phyloP scores from a whole-genome alignment of 2,888 invertebrate species.

The Druceiella hillmani region DNA sequence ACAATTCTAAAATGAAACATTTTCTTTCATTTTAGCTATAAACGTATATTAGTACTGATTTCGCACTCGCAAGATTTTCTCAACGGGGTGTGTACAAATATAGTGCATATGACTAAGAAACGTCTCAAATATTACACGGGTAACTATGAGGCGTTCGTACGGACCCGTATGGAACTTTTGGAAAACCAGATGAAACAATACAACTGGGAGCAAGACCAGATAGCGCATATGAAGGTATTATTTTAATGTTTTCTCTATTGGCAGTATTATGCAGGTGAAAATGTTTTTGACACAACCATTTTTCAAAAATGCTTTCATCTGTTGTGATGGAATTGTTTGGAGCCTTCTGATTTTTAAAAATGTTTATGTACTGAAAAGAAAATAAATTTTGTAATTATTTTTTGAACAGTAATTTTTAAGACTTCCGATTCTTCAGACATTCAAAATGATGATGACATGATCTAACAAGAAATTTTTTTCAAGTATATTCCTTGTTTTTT shows the following conservation, averaged over 20 bases:
- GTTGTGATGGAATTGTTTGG: too few relatives aligned
- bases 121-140: conserved; percentile 92
- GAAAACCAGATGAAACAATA: conserved; percentile 99
- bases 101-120: conserved; percentile 91
- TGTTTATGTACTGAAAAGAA: too few relatives aligned
- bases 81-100: conserved; percentile 96
- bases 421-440: too few relatives aligned
- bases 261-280: too few relatives aligned
- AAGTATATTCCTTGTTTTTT: too few relatives aligned
- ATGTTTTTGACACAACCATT: too few relatives aligned
- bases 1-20: conserved; percentile 6
- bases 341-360: too few relatives aligned
- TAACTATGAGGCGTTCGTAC: conserved; percentile 95
- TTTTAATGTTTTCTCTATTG: conserved; percentile 4
- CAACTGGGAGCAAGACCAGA: conserved; percentile 99
- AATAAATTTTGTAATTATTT: too few relatives aligned
- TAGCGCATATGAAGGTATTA: conserved; percentile 92
- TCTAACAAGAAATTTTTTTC: too few relatives aligned
- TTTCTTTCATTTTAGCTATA: conserved; percentile 62
- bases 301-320: too few relatives aligned
- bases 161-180: conserved; percentile 87
- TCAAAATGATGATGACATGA: too few relatives aligned
- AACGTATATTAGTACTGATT: conserved; percentile 93
- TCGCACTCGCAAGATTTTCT: conserved; percentile 99
- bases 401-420: too few relatives aligned